Conservation (phyloP, 2,113 vertebrate species). For the Periophthalmus modestus region DNA sequence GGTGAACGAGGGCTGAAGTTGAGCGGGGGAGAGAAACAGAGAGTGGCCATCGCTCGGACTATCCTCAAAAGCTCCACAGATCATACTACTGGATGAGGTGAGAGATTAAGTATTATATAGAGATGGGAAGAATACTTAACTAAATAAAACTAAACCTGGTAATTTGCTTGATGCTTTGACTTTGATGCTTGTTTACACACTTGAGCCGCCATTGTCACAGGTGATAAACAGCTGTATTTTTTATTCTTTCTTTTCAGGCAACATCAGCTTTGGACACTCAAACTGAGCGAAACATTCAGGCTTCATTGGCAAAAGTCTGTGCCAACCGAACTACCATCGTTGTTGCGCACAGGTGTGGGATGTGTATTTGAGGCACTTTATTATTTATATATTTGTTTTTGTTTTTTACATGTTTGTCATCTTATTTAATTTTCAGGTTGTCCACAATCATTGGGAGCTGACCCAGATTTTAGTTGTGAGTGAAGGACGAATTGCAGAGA, state of each 20-base stretch:
- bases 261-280: slow-evolving; percentile 92
- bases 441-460: slow-evolving; percentile 90
- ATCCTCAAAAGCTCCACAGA: slow-evolving; percentile 92
- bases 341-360: slow-evolving; percentile 90
- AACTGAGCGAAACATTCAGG: slow-evolving; percentile 94
- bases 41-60: slow-evolving; percentile 92
- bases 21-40: slow-evolving; percentile 96
- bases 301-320: slow-evolving; percentile 89
- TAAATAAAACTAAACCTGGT: too few species aligned
- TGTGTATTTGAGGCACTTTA: background rate
- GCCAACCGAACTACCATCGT: slow-evolving; percentile 87
- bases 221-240: background rate
- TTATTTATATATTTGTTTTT: background rate
- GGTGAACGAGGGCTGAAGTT: slow-evolving; percentile 95
- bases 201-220: background rate
- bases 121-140: too few species aligned
- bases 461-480: slow-evolving; percentile 92
- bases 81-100: slow-evolving; percentile 95
- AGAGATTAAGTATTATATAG: background rate
- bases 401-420: background rate
- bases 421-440: slow-evolving; percentile 73
- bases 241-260: slow-evolving; percentile 76
- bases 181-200: too few species aligned
- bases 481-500: slow-evolving; percentile 84
- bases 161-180: too few species aligned